Base-by-base conservation (phyloP, 2,113 vertebrate species). In the Melanocharis versteri region DNA sequence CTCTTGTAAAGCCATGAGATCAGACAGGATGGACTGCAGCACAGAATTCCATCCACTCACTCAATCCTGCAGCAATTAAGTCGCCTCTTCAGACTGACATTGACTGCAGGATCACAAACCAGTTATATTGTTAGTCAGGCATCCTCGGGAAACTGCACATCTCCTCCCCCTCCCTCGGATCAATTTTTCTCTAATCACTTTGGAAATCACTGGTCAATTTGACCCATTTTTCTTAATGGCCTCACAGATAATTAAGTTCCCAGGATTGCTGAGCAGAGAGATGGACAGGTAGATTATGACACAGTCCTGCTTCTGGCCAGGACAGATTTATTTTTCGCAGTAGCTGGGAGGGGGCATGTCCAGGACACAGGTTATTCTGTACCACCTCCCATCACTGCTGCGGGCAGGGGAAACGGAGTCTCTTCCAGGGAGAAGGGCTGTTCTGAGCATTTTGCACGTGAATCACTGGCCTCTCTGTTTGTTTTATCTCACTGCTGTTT, bases 31-130 rank as follows among this genome's bases (percentile, higher is more conserved):
- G 37, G 50, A 58, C 66, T 39, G 44, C 53, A 35, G 61, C 42
- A 37, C 31, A 48, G 24, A 35, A 71, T 50, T 72, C 83, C 62
- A 89, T 31, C 48, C 60, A n/a, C 13, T 69, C 83, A 16, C 68
- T 53, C 80, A 66, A 21, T 21, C 45, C 87, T 66, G 77, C 56
- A 87, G 77, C 77, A 95, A 80, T 61, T 57, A 91, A 89, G 35
- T 31, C 7, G 3, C 50, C 56, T 62, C 47, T 83, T 70, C 69
- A 82, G 69, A 24, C 30, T 5, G 47, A 64, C 51, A 39, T 2
- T 4, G 69, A 77, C 1, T 78, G 69, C 64, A 78, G 57, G 51
- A 82, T 47, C 64, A 75, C 76, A 71, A 27, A 31, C 3, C 44
- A 58, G 50, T 31, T 9, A 19, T 1, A 14, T 2, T 57, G 28